phyloP scores from a whole-genome alignment of 1,140 invertebrate genomes.

The Thalassaphorura encarpata region DNA sequence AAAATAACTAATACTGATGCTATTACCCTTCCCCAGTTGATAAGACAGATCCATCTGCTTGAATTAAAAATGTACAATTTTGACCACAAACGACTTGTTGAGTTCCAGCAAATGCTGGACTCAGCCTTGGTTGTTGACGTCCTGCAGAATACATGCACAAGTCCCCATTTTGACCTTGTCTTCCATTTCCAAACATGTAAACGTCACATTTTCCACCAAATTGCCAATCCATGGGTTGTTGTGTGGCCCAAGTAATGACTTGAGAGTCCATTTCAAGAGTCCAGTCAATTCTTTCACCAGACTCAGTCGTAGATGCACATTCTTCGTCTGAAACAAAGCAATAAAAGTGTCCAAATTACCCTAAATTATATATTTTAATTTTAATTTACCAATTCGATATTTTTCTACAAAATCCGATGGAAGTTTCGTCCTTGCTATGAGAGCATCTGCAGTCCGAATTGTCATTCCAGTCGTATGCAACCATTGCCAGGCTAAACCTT shows the following conservation, averaged over 20 bases:
- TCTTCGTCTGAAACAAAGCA: constrained; percentile 33
- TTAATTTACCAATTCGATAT: constrained; percentile 29
- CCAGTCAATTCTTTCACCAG: constrained; percentile 44
- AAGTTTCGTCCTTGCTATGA: constrained; percentile 43
- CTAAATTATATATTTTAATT: constrained; percentile 1
- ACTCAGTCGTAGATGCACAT: constrained; percentile 29
- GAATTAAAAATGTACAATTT: constrained; percentile 51
- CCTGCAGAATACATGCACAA: constrained; percentile 30
- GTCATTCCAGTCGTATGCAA: constrained; percentile 46
- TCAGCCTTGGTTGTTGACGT: constrained; percentile 39
- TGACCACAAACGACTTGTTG: constrained; percentile 54
- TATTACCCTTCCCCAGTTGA: constrained; percentile 52
- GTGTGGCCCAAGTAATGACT: constrained; percentile 52
- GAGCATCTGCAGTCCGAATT: constrained; percentile 45
- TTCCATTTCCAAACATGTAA: constrained; percentile 53
- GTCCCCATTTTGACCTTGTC: constrained; percentile 54
- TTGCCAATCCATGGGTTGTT: constrained; percentile 55
- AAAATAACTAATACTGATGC: no score
- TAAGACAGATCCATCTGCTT: constrained; percentile 47
- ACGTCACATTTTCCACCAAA: constrained; percentile 53
- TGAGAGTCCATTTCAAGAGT: constrained; percentile 49
- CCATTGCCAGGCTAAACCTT: constrained; percentile 50
- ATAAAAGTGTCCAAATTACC: not conserved
- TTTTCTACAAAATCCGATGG: constrained; percentile 40
- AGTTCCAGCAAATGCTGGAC: constrained; percentile 43